Percentiles rank a stretch among this genome's conserved stretches.
Evolutionary conservation across 2,113 vertebrate genomes (phyloP).

Genomic region (Lampris megalopsis): DNA sequence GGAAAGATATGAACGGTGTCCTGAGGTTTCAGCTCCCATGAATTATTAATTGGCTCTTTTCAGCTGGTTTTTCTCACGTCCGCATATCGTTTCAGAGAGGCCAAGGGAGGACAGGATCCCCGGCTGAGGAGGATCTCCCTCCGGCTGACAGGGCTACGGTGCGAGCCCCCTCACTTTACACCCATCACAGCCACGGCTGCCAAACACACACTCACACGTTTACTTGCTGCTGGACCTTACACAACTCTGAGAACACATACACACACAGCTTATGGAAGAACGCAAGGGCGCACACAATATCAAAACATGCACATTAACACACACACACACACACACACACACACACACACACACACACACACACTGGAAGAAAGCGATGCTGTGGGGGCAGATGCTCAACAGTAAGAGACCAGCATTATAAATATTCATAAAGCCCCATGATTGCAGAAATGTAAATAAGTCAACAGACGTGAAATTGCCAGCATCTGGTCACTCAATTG

Average conservation of each 20-base stretch:
- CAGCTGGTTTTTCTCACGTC: slow-evolving; percentile 35
- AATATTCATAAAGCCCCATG: slow-evolving; percentile 69
- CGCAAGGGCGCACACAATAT: slow-evolving; percentile 3
- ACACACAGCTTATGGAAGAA: slow-evolving; percentile 1
- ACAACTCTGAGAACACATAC: background rate
- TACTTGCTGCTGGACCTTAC: background rate
- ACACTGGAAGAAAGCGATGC: slow-evolving; percentile 1
- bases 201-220: slow-evolving; percentile 20
- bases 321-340: background rate
- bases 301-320: background rate
- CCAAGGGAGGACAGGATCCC: background rate
- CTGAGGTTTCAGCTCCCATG: slow-evolving; percentile 57
- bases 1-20: slow-evolving; percentile 38
- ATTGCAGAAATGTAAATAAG: slow-evolving; percentile 73
- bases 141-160: too few species aligned
- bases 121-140: background rate
- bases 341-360: slow-evolving; percentile 17
- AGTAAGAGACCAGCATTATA: slow-evolving; percentile 49
- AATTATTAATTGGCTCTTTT: slow-evolving; percentile 63
- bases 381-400: slow-evolving; percentile 60
- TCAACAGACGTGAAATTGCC: slow-evolving; percentile 67
- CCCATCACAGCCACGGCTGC: slow-evolving; percentile 9
- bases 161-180: background rate
- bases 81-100: slow-evolving; percentile 26
- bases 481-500: slow-evolving; percentile 67